A percentile compares a stretch with the other conserved stretches of the same genome.
These are phyloP conservation scores for Oithona nana DNA, from an alignment of 2,888 invertebrate genomes.

Conservation along the genomic window DNA sequence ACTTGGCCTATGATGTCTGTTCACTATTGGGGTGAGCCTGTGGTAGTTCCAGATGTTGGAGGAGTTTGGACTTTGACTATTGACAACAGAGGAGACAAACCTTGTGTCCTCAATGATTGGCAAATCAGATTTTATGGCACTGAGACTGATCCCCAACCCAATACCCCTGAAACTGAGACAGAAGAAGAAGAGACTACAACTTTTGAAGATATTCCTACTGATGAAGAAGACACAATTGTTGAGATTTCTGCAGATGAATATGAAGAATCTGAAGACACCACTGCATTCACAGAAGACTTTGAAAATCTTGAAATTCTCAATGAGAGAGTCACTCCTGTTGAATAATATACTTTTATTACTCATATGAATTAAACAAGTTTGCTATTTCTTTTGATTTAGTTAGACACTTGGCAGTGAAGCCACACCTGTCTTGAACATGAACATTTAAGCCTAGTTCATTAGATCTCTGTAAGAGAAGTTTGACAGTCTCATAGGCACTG, in stretches of 20 bases:
- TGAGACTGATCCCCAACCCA: neutral
- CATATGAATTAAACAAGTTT: too few species aligned
- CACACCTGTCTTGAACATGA: too few species aligned
- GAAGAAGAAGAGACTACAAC: neutral
- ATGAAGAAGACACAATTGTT: neutral
- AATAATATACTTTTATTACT: too few species aligned
- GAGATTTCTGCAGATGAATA: too few species aligned
- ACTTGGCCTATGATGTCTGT: conserved; percentile 16
- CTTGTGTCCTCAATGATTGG: neutral
- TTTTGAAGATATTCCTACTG: neutral
- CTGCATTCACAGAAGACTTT: neutral
- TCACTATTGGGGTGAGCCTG: conserved; percentile 14
- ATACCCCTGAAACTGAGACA: neutral
- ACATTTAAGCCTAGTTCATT: too few species aligned
- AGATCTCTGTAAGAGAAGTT: too few species aligned
- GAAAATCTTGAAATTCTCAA: too few species aligned
- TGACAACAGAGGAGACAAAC: neutral
- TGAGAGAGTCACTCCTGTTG: too few species aligned
- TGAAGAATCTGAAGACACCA: neutral
- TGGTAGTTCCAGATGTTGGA: neutral
- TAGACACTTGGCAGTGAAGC: too few species aligned
- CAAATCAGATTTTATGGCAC: conserved; percentile 10
- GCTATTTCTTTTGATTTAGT: too few species aligned
- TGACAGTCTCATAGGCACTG: too few species aligned
- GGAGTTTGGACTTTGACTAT: conserved; percentile 3